Evolutionary conservation across 2,888 invertebrate genomes (phyloP), one percentile per base, ranked within the genome.

Genomic region (Biston betularia): DNA sequence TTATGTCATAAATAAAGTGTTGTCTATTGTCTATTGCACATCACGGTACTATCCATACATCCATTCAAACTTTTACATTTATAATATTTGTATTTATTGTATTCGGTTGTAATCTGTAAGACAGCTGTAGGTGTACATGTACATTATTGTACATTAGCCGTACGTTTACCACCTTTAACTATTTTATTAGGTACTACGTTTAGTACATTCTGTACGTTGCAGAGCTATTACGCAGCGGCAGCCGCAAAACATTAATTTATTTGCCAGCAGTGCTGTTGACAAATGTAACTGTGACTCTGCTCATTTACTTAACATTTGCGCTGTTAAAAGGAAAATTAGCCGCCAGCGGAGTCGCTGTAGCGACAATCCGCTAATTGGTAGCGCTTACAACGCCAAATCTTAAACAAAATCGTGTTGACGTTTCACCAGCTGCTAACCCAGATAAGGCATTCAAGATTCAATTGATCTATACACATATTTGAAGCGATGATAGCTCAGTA

Each of bases 211-310:
- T 44, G 66, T 50, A 62, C 24, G 53, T 68, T 65, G 65, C 71
- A 53, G 59, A 68, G 69, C 71, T 72, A 67, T 71, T 74, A 69
- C 73, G 64, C 69, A 70, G 65, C 68, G 63, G 63, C 74, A 72
- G 69, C 73, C 70, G 68, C 69, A 46, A 64, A 72, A 72, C 71
- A 73, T 75, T 79, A 77, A 79, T 79, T n/a, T 76, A 76, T 76
- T 72, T 74, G 69, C 73, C 75, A 81, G 53, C 77, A 75, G 73
- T 75, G 79, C 77, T 74, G 79, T 79, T 84, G 83, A 85, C 84
- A 83, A 84, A 82, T 80, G 78, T 77, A 67, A 61, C 75, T 71
- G 64, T 69, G 68, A 45, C 56, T 70, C 62, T 62, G 70, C 75
- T 75, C 76, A 73, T 79, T 79, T 77, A 76, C 69, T 75, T 74